Conservation (phyloP, 2,888 invertebrate genomes). For the Thecophora atra region DNA sequence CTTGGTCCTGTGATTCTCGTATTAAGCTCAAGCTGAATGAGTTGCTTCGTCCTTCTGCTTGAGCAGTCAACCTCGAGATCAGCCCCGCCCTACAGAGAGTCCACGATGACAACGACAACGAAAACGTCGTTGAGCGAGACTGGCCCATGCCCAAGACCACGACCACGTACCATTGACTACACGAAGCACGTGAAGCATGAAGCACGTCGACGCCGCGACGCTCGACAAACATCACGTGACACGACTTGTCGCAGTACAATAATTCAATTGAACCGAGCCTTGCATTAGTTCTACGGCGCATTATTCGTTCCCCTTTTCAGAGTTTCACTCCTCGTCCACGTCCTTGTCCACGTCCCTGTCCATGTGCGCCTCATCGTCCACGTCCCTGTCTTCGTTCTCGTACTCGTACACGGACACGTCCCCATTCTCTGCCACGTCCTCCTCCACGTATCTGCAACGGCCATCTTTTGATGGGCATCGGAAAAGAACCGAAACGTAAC, state of each 20-base stretch:
- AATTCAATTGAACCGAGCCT: slow-evolving; percentile 29
- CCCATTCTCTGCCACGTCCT: too few species aligned
- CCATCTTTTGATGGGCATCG: background rate
- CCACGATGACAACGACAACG: too few species aligned
- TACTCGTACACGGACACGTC: background rate
- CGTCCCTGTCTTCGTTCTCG: background rate
- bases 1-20: background rate
- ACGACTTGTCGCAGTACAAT: slow-evolving; percentile 27
- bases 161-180: too few species aligned
- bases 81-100: background rate
- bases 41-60: background rate
- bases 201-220: background rate
- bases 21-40: background rate
- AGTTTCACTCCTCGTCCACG: background rate
- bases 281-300: slow-evolving; percentile 14
- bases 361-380: background rate
- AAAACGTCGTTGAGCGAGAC: too few species aligned
- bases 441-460: slow-evolving; percentile 2
- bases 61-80: background rate
- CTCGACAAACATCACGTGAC: slow-evolving; percentile 24
- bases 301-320: background rate
- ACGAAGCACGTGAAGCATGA: too few species aligned
- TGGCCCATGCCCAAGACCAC: too few species aligned
- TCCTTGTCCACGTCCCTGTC: background rate
- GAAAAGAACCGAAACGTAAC: background rate